These are phyloP conservation scores for Hemibates koningsi DNA, from an alignment of 2,113 vertebrate genomes.

Conservation along the genomic window DNA sequence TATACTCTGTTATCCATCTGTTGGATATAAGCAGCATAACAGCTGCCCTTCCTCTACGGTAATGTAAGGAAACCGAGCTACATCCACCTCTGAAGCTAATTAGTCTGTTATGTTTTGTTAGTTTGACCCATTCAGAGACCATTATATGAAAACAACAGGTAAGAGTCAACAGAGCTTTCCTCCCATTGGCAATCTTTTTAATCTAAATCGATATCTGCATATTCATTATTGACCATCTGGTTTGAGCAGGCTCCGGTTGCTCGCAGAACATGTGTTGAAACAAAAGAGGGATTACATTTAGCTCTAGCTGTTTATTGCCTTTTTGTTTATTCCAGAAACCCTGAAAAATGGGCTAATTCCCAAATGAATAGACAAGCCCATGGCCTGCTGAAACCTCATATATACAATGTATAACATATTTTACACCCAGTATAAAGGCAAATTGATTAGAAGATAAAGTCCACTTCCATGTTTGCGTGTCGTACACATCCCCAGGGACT, in stretches of 20 bases:
- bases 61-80: neutral
- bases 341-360: neutral
- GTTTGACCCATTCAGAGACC: neutral
- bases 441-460: neutral
- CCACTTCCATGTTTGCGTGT: neutral
- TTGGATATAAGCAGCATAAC: neutral
- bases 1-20: neutral
- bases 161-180: neutral
- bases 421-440: neutral
- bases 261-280: neutral
- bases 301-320: neutral
- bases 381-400: neutral
- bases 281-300: neutral
- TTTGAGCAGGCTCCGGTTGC: neutral
- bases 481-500: neutral
- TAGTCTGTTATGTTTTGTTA: neutral
- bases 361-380: neutral
- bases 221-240: neutral
- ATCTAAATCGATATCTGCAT: neutral
- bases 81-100: neutral
- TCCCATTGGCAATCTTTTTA: neutral
- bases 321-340: neutral
- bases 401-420: neutral
- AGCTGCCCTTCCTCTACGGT: neutral
- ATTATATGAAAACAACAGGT: neutral